Conservation (phyloP, 2,797 vertebrate genomes). For the Danio tinwini region DNA sequence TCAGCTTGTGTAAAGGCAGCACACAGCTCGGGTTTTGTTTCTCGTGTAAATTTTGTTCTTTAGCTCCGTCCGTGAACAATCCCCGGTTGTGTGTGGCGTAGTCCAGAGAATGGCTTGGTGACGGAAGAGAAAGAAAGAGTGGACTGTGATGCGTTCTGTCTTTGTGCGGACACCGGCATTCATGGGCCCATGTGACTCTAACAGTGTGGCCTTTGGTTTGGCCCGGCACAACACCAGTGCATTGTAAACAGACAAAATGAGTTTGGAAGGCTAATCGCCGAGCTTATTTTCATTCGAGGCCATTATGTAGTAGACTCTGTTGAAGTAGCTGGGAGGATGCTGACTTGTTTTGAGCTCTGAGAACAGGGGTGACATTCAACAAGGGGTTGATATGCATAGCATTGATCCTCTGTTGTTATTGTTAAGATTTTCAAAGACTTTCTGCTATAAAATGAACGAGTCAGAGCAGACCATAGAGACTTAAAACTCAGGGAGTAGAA, state of each 20-base stretch:
- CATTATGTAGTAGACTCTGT: conserved; percentile 44
- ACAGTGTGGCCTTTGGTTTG: conserved; percentile 55
- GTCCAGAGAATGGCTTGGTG: conserved; percentile 33
- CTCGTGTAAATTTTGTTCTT: conserved; percentile 66
- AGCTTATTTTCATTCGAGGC: conserved; percentile 54
- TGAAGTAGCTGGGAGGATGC: neutral
- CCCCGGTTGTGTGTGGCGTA: conserved; percentile 40
- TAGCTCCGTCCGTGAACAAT: conserved; percentile 51
- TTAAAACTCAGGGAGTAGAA: too few species aligned
- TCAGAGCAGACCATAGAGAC: too few species aligned
- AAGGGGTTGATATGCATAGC: neutral
- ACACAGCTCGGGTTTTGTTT: conserved; percentile 63
- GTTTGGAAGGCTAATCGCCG: conserved; percentile 45
- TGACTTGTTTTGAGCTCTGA: neutral
- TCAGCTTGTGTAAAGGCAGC: conserved; percentile 49
- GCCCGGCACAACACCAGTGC: conserved; percentile 33
- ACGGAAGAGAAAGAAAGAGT: conserved; percentile 50
- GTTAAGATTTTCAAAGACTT: too few species aligned
- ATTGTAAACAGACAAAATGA: conserved; percentile 51
- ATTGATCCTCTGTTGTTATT: too few species aligned
- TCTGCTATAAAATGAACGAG: too few species aligned
- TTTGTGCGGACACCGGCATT: conserved; percentile 56
- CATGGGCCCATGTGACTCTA: conserved; percentile 55
- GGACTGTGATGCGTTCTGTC: conserved; percentile 51
- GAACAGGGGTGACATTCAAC: neutral